Base-by-base conservation (phyloP, 1,140 invertebrate genomes). In the Drosophila tropicalis region DNA sequence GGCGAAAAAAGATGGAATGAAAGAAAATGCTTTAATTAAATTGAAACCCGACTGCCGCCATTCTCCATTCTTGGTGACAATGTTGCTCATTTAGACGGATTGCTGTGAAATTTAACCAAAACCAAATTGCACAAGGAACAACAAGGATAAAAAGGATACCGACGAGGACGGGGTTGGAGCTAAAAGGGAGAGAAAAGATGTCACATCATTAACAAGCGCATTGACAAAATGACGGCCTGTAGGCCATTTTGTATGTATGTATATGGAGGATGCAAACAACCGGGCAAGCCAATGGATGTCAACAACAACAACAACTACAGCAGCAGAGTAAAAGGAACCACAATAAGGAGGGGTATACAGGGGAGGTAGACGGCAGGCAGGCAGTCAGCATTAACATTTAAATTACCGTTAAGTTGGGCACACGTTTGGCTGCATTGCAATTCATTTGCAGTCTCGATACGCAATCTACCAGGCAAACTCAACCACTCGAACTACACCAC, bases 371-470 rank as follows among this genome's bases (percentile, higher is more conserved):
- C 17, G 12, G 12, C 65, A 22, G 15, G 68, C 29, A 40, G 73
- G 55, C 13, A 12, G 29, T 41, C 62, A 62, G 71, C 79, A 78
- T 82, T 82, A 75, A 74, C 80, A 78, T 74, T 82, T 78, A 82
- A 82, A 82, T 82, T 78, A 75, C 70, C 70, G 70, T 78, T 81
- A 78, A 81, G 67, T 82, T 78, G 75, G 71, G 79, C 70, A 74
- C 79, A 78, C 70, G 70, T 74, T 78, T 78, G 70, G 67, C 66
- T 78, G 79, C 67, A 78, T 67, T 76, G 70, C 80, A 67, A 77
- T 81, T 81, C 79, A 81, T 81, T 81, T 81, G 75, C 58, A 51
- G 65, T 17, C 57, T 54, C 73, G 62, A 67, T 76, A 81, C 79
- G 78, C 72, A 81, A 51, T 51, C 44, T 51, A 51, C 44, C 44